Evolutionary conservation across 2,888 invertebrate species (phyloP).

Genomic region (Cantharis rustica): DNA sequence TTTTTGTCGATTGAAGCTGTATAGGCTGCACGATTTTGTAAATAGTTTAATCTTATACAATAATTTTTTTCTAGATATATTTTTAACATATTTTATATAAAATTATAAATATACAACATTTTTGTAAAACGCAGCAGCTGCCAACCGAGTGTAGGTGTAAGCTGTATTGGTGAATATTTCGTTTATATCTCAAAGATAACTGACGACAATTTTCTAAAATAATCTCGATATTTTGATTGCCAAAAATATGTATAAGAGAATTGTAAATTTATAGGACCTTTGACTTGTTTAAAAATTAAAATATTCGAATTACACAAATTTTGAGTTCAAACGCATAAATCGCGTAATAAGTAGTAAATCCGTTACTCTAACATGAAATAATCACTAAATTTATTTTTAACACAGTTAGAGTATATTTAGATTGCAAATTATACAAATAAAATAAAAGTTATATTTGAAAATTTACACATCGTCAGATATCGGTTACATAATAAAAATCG

Average conservation of each 20-base stretch:
- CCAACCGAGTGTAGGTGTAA: slow-evolving; percentile 13
- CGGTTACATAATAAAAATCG: background rate
- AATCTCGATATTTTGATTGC: background rate
- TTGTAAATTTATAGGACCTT: background rate
- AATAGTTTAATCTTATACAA: background rate
- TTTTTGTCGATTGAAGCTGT: background rate
- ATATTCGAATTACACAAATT: background rate
- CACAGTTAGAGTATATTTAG: background rate
- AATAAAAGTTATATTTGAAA: background rate
- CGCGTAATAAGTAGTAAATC: background rate
- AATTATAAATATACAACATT: background rate
- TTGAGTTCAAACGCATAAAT: background rate
- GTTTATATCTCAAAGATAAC: slow-evolving; percentile 9
- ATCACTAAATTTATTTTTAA: background rate
- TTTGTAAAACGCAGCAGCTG: background rate
- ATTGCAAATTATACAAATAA: background rate
- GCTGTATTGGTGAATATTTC: background rate
- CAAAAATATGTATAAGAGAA: slow-evolving; percentile 3
- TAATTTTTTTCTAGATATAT: background rate
- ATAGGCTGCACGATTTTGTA: background rate
- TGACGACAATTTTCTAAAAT: slow-evolving; percentile 18
- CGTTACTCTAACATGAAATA: background rate
- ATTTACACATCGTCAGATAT: background rate
- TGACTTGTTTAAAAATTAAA: background rate
- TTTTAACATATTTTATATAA: background rate